Conservation (phyloP, 2,113 vertebrate genomes). For the Rostratula benghalensis region DNA sequence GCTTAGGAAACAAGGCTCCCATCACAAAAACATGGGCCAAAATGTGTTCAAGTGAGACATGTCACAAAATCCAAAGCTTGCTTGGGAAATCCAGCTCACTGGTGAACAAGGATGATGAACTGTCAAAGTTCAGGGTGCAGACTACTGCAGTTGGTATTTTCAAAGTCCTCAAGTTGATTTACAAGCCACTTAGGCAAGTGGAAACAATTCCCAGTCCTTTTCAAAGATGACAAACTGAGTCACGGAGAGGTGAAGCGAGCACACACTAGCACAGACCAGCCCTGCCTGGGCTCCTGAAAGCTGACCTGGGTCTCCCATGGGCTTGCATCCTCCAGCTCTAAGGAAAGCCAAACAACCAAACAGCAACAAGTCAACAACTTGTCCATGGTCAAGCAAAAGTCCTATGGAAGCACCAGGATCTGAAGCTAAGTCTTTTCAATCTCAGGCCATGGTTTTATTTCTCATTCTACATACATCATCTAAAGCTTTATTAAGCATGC, state of each 20-base stretch:
- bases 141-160: background rate
- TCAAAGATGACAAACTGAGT: background rate
- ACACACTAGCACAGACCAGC: fast-evolving
- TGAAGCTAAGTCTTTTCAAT: background rate
- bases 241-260: fast-evolving
- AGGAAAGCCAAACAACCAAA: background rate
- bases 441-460: background rate
- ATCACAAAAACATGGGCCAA: background rate
- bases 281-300: background rate
- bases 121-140: background rate
- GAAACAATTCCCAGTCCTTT: background rate
- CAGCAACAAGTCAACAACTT: background rate
- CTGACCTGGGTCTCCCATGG: background rate
- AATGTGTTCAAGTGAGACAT: background rate
- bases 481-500: background rate
- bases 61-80: background rate
- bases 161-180: background rate
- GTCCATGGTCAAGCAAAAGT: fast-evolving
- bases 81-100: background rate
- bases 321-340: background rate
- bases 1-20: background rate
- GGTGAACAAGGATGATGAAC: background rate
- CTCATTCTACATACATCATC: background rate
- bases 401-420: background rate
- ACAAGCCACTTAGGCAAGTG: background rate